Evolutionary conservation across 2,113 vertebrate genomes (phyloP), one percentile per base, ranked within the genome.

Genomic region (Conger conger): DNA sequence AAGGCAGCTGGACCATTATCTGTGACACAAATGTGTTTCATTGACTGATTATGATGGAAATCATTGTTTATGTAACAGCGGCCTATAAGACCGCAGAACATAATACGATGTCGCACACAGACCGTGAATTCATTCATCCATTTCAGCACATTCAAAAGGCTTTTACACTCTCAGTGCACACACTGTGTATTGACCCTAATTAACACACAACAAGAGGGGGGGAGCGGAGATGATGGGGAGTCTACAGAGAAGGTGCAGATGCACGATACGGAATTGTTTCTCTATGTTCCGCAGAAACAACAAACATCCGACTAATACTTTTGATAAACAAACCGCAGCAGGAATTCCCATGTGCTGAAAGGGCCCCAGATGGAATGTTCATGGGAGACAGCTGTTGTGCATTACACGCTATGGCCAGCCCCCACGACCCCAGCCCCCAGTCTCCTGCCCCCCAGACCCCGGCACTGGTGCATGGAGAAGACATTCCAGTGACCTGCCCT

Each of bases 361-460:
- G 90, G 92, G 92, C 93, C 93, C 92, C 92, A 90, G 93, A 92
- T 93, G 93, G 93, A 95, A 95, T 95, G 93, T 94, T 95, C 91
- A 93, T 91, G 91, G 93, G 91, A 91, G 90, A 92, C 94, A 95
- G 94, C 94, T 95, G 94, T 93, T 93, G 88, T 88, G 89, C 91
- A 91, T 94, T 94, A 94, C 82, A 91, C 54, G 63, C 86, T 92
- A 87, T 89, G 89, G 89, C 88, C 91, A 86, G 90, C 91, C 91
- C 92, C 91, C 30, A 35, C n/a, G 83, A 86, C 91, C 91, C 86
- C 68, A 82, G 73, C 20, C 50, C 68, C 50, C 68, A 79, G 35
- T 17, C 82, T 11, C 4, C 63, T 27, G 42, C 92, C 89, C 88
- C 88, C 87, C 87, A 89, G 91, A 86, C 86, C 82, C 86, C 23